A percentile compares a stretch with the other conserved stretches of the same genome.
phyloP scores from a whole-genome alignment of 2,797 vertebrate genomes.

The Saguinus oedipus region DNA sequence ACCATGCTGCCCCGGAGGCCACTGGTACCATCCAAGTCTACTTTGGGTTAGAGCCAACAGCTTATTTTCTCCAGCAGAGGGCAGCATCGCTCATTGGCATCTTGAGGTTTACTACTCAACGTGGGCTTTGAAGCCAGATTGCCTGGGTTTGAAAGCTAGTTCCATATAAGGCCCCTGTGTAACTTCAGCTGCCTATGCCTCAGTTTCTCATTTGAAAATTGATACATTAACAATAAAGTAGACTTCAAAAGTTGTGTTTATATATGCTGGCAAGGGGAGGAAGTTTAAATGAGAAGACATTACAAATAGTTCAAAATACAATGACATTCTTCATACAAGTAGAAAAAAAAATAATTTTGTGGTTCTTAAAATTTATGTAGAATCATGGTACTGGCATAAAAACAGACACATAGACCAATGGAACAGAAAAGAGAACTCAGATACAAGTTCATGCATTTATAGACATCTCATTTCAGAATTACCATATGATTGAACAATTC shows the following conservation, averaged over 20 bases:
- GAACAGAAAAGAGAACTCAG: background rate
- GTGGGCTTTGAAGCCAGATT: background rate
- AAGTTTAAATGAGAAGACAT: background rate
- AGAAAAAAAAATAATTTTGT: background rate
- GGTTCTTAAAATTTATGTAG: background rate
- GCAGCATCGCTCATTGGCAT: background rate
- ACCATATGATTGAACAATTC: no score
- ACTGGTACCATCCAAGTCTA: background rate
- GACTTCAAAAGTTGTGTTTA: background rate
- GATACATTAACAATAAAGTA: background rate
- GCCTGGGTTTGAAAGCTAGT: background rate
- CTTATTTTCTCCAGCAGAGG: slow-evolving; percentile 23
- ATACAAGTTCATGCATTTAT: background rate
- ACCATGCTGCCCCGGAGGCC: background rate
- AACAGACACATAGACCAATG: background rate
- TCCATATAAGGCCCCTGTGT: background rate
- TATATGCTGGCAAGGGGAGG: background rate
- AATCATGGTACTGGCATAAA: background rate
- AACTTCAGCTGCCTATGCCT: background rate
- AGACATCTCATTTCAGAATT: background rate
- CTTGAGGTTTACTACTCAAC: background rate
- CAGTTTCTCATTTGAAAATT: background rate
- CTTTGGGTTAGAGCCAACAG: background rate
- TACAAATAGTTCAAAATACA: background rate
- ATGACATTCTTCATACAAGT: background rate